Evolutionary conservation across 1,140 invertebrate species (phyloP), one percentile per base, ranked within the genome.

Genomic region (Drosophila pseudoananassae): DNA sequence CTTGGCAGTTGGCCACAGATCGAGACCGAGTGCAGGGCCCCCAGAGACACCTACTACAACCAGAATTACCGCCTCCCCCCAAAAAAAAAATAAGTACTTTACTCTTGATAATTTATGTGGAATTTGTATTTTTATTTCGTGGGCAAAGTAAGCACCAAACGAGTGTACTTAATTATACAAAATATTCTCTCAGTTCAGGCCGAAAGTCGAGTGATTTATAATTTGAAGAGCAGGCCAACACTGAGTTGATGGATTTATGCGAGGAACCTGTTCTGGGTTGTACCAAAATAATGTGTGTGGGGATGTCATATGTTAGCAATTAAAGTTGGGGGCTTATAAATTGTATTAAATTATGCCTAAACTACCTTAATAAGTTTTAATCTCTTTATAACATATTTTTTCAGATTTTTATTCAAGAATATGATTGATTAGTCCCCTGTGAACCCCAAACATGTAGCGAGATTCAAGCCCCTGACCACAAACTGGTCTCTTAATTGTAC

Each of bases 81-180:
- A n/a, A n/a, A n/a, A n/a, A n/a, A n/a, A n/a, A n/a, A n/a, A n/a
- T n/a, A n/a, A n/a, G n/a, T n/a, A n/a, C n/a, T 0, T 3, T 10
- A 50, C 33, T 17, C 45, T 43, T 25, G 7, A 74, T 15, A 65
- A 78, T 76, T 76, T 73, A 82, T 78, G 74, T 49, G 65, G 25
- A 64, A 52, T 58, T 72, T 46, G 55, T 83, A 9, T 60, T 47
- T 77, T 50, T 51, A 47, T 77, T 50, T 29, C 3, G 12, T 12
- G 38, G 14, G 14, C 7, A 17, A 43, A 43, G 38, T 43, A 8
- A 43, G 14, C 40, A 58, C 55, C 65, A 58, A 83, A 78, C 73
- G 76, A 74, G 76, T 69, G 76, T 69, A 78, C 81, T 84, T 84
- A 84, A 84, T 84, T 84, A 79, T 76, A 73, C 57, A 68, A 84